Evolutionary conservation across 2,113 vertebrate species (phyloP).

Genomic region (Paracanthobrama guichenoti): DNA sequence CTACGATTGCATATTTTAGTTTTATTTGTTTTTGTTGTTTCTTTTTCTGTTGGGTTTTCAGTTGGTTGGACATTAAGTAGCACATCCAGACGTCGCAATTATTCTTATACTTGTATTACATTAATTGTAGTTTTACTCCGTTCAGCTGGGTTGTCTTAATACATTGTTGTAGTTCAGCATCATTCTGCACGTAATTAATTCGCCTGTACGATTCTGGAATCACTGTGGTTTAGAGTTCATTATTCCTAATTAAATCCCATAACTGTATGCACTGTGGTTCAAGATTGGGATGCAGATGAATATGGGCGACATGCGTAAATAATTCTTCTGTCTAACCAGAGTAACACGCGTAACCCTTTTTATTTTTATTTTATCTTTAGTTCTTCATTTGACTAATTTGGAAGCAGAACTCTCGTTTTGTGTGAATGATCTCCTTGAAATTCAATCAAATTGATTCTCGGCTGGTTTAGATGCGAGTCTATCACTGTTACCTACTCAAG

Average conservation of each 20-base stretch:
- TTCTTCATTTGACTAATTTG: neutral
- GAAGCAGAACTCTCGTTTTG: neutral
- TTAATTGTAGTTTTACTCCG: neutral
- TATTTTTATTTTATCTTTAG: neutral
- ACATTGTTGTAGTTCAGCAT: neutral
- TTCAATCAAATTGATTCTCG: neutral
- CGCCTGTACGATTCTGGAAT: neutral
- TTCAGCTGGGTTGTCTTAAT: neutral
- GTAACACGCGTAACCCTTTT: neutral
- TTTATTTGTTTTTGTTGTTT: neutral
- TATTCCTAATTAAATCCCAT: neutral
- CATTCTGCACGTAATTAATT: neutral
- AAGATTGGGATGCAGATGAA: neutral
- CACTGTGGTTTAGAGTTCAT: conserved; percentile 27
- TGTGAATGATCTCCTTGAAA: neutral
- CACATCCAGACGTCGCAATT: neutral
- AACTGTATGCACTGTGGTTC: neutral
- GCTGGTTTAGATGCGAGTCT: neutral
- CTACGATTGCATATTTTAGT: neutral
- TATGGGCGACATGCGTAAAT: neutral
- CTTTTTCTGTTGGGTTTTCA: neutral
- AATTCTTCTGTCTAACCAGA: neutral
- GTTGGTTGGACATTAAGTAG: neutral
- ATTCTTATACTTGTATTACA: neutral
- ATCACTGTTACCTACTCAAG: neutral